Base-by-base conservation (phyloP, 2,888 invertebrate species). In the Aleiodes alternator region DNA sequence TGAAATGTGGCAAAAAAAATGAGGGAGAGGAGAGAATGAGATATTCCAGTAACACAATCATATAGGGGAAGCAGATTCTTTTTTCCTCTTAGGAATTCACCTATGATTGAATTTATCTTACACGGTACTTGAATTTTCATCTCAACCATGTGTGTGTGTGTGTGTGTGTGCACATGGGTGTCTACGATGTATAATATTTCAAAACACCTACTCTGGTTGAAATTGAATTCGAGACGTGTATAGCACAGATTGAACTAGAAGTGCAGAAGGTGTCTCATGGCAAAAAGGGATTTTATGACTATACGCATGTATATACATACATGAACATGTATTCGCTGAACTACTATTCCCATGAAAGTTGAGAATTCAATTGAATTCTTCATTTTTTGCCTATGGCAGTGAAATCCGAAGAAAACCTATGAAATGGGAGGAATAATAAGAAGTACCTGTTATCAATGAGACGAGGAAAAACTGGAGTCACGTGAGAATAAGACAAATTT, bases 321-420 rank as follows among this genome's bases (percentile, higher is more conserved):
- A 34, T 23, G 23, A 1, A 23, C 23, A 23, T 23, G 23, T n/a
- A 43, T 61, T 38, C 8, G 43, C 61, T 14, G 14, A 4, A 7
- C 38, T 61, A 38, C 34, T 38, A 14, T 48, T 43, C 64, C 56
- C 64, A 48, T 43, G 64, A 38, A 64, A 64, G 48, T 64, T 64
- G 64, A 64, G 64, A 64, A 64, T 64, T 64, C 64, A 64, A 64
- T 64, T 64, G 64, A 64, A 64, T 64, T 64, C 48, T 64, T 64
- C 64, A 64, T 64, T 64, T 43, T 11, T 48, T 48, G 64, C 48
- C 64, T 64, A 43, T 43, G 43, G 61, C 64, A 64, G 64, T 64
- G 64, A 64, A 43, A 64, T 38, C 16, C 16, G 64, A 64, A 23
- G 64, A 64, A 64, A 43, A 8, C 43, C 34, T 6, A 3, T 34